Evolutionary conservation across 2,797 vertebrate genomes (phyloP).

Genomic region (Sebastes nivosus): DNA sequence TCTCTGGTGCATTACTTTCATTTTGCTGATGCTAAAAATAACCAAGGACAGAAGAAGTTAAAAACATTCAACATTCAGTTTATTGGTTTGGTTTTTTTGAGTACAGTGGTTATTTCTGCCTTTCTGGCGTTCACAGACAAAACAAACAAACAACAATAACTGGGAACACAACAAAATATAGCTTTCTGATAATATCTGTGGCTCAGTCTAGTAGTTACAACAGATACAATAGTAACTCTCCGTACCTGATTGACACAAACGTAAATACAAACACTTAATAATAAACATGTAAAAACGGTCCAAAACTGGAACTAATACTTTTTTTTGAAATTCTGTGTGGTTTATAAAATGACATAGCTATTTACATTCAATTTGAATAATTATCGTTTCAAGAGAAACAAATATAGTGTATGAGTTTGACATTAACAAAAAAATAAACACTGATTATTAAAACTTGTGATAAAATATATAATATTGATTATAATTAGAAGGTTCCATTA

Average conservation of each 20-base stretch:
- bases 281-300: constrained; percentile 68
- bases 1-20: background rate
- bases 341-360: constrained; percentile 80
- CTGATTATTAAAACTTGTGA: constrained; percentile 80
- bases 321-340: constrained; percentile 79
- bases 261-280: constrained; percentile 68
- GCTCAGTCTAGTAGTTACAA: constrained; percentile 87
- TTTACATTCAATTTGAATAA: constrained; percentile 85
- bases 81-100: constrained; percentile 85
- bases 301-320: constrained; percentile 82
- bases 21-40: background rate
- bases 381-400: constrained; percentile 68
- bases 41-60: constrained; percentile 20
- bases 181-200: constrained; percentile 83
- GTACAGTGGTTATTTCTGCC: constrained; percentile 88
- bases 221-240: constrained; percentile 70
- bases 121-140: constrained; percentile 80
- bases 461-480: constrained; percentile 80
- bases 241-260: constrained; percentile 77
- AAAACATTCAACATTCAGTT: constrained; percentile 84
- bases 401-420: constrained; percentile 70
- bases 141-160: constrained; percentile 70
- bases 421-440: constrained; percentile 77
- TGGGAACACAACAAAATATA: constrained; percentile 82
- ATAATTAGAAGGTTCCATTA: constrained; percentile 78